Base-by-base conservation (phyloP, 2,888 invertebrate genomes). In the Dicycla oo region DNA sequence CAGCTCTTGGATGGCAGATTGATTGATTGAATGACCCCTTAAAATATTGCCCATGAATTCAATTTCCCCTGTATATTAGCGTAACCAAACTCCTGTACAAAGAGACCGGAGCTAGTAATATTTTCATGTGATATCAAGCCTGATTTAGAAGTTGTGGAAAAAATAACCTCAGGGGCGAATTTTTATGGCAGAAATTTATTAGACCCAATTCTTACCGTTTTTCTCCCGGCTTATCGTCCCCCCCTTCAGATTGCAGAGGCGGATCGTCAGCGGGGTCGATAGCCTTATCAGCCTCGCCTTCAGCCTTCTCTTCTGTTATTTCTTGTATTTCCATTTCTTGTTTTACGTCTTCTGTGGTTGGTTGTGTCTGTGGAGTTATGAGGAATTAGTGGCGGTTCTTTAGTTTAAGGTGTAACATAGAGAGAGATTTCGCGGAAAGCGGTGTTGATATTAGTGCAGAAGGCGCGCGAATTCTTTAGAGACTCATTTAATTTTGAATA, bases 211-310 rank as follows among this genome's bases (percentile, higher is more conserved):
- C 62, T 62, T 62, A 95, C 95, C 94, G 90, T 88, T 95, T 95
- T 85, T 95, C 95, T 0, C 93, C 93, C 0, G 94, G 91, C 60
- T 92, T 94, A 2, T 95, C 95, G 0, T 94, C 94, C 0, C 62
- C 78, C 0, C 81, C 86, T 73, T 95, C 95, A 0, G 90, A 86
- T 80, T 95, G 95, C 15, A 95, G 83, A 4, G 95, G 95, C 0
- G 95, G 95, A 54, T 95, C 95, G 0, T 95, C 95, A 34, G 89
- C 91, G 13, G 91, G 83, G 3, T 94, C 91, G 0, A 64, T 26
- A 45, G 81, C 80, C 61, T 87, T 88, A 1, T 87, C 83, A 13
- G 38, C 26, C 0, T 49, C 65, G 0, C 18, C 60, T 10, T 45
- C 75, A 11, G 45, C 0, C 26, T 68, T 73, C 0, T 69, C 78